Conservation (phyloP, 1,140 invertebrate species). For the Drosophila athabasca region DNA sequence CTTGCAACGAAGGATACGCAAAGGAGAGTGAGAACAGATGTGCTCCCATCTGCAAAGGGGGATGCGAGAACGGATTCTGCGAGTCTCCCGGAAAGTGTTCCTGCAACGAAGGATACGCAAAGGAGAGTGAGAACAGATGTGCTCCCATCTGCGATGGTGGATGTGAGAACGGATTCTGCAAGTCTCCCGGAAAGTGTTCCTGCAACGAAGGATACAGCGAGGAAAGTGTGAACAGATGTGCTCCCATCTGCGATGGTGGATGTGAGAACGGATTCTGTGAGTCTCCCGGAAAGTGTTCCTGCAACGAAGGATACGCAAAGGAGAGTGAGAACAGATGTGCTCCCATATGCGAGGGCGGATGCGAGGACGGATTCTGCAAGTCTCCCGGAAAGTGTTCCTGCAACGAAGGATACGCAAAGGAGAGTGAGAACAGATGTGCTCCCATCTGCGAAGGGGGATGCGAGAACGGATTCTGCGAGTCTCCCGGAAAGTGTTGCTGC, state of each 20-base stretch:
- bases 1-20: slow-evolving; percentile 1
- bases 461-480: slow-evolving; percentile 5
- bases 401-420: neutral
- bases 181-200: slow-evolving; percentile 3
- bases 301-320: too few species aligned
- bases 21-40: slow-evolving; percentile 17
- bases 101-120: slow-evolving; percentile 5
- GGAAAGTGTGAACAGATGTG: slow-evolving; percentile 12
- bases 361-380: slow-evolving; percentile 8
- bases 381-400: slow-evolving; percentile 4
- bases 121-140: slow-evolving; percentile 13
- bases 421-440: neutral
- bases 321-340: too few species aligned
- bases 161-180: slow-evolving; percentile 24
- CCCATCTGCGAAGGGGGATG: neutral
- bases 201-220: slow-evolving; percentile 4
- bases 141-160: slow-evolving; percentile 5
- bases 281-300: too few species aligned
- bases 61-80: slow-evolving; percentile 26
- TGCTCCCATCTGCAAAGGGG: slow-evolving; percentile 3
- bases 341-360: slow-evolving; percentile 1
- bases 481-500: neutral
- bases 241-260: neutral
- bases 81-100: slow-evolving; percentile 10
- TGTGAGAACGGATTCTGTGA: slow-evolving; percentile 29